Conservation (phyloP, 2,888 invertebrate genomes). For the Eupithecia tripunctaria region DNA sequence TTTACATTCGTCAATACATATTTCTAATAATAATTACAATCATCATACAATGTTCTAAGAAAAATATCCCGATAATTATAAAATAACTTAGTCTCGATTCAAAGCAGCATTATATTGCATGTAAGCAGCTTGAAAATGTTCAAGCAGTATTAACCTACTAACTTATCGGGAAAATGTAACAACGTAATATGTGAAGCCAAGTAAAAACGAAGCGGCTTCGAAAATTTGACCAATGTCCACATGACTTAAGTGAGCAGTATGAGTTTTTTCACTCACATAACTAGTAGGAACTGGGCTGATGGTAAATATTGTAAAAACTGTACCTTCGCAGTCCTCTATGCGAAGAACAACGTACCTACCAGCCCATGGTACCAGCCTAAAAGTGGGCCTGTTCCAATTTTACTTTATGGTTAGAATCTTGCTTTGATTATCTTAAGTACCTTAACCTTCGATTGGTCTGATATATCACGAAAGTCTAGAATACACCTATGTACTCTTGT, state of each 20-base stretch:
- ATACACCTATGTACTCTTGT: too few species aligned
- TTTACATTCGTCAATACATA: constrained; percentile 34
- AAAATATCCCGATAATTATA: constrained; percentile 5
- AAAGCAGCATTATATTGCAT: neutral
- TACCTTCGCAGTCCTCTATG: too few species aligned
- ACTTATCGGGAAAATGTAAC: constrained; percentile 8
- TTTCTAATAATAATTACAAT: constrained; percentile 24
- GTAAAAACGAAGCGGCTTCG: constrained; percentile 15
- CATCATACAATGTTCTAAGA: constrained; percentile 20
- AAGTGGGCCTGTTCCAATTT: too few species aligned
- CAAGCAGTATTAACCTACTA: constrained; percentile 11
- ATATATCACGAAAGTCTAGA: too few species aligned
- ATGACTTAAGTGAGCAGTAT: neutral
- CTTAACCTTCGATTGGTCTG: too few species aligned
- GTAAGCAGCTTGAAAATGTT: neutral
- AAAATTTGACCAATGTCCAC: constrained; percentile 1
- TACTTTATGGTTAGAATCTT: too few species aligned
- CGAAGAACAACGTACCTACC: too few species aligned
- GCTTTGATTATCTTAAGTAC: too few species aligned
- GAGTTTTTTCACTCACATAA: neutral
- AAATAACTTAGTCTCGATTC: constrained; percentile 7
- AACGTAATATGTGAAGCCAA: constrained; percentile 9
- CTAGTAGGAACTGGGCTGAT: neutral
- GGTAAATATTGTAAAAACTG: too few species aligned
- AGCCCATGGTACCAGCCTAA: too few species aligned